A percentile compares a stretch with the other conserved stretches of the same genome.
Conservation (phyloP, 1,140 invertebrate species). For the Zaprionus ornatus region DNA sequence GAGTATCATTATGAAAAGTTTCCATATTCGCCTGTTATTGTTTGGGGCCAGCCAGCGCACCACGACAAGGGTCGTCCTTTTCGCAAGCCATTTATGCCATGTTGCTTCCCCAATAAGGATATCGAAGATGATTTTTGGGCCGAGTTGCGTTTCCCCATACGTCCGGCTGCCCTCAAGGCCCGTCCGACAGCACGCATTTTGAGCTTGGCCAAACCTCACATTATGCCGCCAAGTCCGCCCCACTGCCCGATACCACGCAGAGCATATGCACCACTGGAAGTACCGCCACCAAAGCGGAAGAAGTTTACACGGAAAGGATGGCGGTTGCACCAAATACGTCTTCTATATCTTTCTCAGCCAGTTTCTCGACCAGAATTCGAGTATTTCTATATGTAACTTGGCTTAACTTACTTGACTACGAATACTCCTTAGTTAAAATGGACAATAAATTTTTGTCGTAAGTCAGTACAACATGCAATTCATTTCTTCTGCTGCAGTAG, state of each 20-base stretch:
- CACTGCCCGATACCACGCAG: conserved; percentile 65
- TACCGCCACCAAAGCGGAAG: conserved; percentile 43
- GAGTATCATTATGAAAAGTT: conserved; percentile 5
- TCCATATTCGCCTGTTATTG: conserved; percentile 58
- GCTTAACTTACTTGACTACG: not conserved
- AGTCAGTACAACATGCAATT: not conserved
- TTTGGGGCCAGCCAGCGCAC: conserved; percentile 56
- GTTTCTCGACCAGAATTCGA: conserved; percentile 55
- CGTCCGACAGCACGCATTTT: conserved; percentile 59
- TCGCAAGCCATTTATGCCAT: conserved; percentile 31
- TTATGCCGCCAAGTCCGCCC: conserved; percentile 51
- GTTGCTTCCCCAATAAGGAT: conserved; percentile 64
- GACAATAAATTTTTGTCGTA: not conserved
- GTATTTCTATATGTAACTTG: conserved; percentile 62
- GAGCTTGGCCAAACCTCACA: conserved; percentile 55
- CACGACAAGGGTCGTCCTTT: conserved; percentile 70
- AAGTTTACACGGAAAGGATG: conserved; percentile 68
- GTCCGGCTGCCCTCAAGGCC: conserved; percentile 50
- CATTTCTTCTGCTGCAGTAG: not conserved
- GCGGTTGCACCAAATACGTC: conserved; percentile 66
- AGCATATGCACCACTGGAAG: conserved; percentile 6
- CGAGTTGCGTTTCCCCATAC: conserved; percentile 60
- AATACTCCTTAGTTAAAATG: not conserved
- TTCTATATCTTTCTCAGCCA: conserved; percentile 68
- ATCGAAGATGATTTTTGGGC: conserved; percentile 64